Evolutionary conservation across 2,888 invertebrate genomes (phyloP).

Genomic region (Rhopalosiphum nymphaeae): DNA sequence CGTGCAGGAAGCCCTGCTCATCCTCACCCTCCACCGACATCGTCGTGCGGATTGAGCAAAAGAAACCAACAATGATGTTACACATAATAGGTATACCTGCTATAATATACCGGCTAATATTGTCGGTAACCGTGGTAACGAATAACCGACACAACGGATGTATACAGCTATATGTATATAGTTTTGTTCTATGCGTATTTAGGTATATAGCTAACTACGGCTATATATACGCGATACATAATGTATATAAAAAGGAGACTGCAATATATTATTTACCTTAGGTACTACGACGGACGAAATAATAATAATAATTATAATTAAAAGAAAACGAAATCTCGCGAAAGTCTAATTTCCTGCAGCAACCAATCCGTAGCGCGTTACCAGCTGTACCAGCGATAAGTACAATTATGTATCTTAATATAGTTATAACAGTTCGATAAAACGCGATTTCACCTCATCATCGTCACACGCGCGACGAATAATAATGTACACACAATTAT

Average conservation of each 20-base stretch:
- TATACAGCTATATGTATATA: neutral
- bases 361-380: neutral
- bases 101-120: neutral
- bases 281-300: neutral
- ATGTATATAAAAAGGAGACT: neutral
- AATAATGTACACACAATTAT: neutral
- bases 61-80: slow-evolving; percentile 6
- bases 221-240: neutral
- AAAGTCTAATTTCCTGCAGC: slow-evolving; percentile 34
- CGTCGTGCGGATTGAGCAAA: neutral
- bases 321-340: slow-evolving; percentile 38
- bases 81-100: neutral
- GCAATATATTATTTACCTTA: neutral
- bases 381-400: neutral
- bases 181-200: neutral
- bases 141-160: neutral
- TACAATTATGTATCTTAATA: neutral
- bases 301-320: slow-evolving; percentile 23
- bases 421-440: neutral
- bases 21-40: neutral
- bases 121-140: neutral
- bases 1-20: neutral
- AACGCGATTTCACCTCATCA: slow-evolving; percentile 27
- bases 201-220: neutral
- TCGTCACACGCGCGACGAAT: neutral